These are phyloP conservation scores for Campylorhamphus procurvoides DNA, from an alignment of 2,113 vertebrate genomes.

Conservation along the genomic window DNA sequence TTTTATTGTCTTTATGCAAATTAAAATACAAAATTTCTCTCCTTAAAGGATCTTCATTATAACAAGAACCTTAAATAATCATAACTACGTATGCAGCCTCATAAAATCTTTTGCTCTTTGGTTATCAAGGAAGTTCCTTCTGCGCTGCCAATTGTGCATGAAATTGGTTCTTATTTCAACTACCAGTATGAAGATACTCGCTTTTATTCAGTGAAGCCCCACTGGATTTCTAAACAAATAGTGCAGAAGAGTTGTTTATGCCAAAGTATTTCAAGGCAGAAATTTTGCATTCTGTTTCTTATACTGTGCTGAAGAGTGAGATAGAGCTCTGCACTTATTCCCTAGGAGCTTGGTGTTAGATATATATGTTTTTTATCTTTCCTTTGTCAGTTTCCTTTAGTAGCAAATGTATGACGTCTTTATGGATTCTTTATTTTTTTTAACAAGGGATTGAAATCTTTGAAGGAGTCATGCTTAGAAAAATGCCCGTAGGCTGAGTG, in stretches of 20 bases:
- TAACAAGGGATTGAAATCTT: neutral
- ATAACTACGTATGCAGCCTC: slow-evolving; percentile 67
- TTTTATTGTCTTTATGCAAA: slow-evolving; percentile 83
- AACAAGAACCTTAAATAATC: slow-evolving; percentile 71
- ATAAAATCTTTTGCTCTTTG: slow-evolving; percentile 65
- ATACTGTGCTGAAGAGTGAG: neutral
- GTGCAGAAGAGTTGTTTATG: slow-evolving; percentile 28
- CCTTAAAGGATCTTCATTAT: slow-evolving; percentile 72
- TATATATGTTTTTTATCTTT: slow-evolving; percentile 41
- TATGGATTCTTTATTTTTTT: neutral
- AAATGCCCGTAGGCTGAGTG: neutral
- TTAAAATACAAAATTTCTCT: slow-evolving; percentile 71
- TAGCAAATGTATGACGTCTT: neutral
- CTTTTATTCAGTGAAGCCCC: slow-evolving; percentile 60
- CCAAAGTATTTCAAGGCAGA: slow-evolving; percentile 57
- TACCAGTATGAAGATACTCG: slow-evolving; percentile 53
- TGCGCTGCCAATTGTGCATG: slow-evolving; percentile 72
- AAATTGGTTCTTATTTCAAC: slow-evolving; percentile 76
- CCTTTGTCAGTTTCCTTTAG: slow-evolving; percentile 27
- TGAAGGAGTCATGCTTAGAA: neutral
- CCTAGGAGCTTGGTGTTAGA: slow-evolving; percentile 29
- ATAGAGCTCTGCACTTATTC: slow-evolving; percentile 37
- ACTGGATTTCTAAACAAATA: slow-evolving; percentile 69
- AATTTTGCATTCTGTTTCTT: slow-evolving; percentile 56
- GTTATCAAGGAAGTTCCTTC: slow-evolving; percentile 68